These are phyloP conservation scores for Heliconius cydno DNA, from an alignment of 2,888 invertebrate species.

Conservation along the genomic window DNA sequence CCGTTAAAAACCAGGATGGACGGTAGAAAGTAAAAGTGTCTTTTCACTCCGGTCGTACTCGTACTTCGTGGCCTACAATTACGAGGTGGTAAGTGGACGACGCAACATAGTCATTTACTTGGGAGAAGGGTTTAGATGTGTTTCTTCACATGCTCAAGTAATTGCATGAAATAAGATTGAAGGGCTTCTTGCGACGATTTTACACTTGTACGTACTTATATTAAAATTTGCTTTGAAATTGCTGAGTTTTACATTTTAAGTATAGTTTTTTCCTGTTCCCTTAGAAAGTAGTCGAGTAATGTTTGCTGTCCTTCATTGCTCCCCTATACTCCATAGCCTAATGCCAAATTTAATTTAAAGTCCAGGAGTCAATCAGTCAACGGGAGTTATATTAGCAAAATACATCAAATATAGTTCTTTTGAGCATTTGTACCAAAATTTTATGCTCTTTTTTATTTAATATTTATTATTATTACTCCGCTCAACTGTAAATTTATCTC, in stretches of 20 bases:
- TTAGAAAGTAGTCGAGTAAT: no score
- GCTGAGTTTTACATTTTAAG: neutral
- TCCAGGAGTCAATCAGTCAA: no score
- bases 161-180: constrained; percentile 23
- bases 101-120: constrained; percentile 21
- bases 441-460: no score
- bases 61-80: neutral
- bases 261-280: neutral
- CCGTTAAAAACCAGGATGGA: neutral
- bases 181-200: neutral
- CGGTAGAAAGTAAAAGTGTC: constrained; percentile 17
- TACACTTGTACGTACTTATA: neutral
- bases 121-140: constrained; percentile 5
- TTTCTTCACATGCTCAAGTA: constrained; percentile 12
- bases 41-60: neutral
- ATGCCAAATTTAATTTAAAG: no score
- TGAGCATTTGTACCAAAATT: no score
- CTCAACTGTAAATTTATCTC: no score
- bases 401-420: no score
- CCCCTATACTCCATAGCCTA: no score
- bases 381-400: no score
- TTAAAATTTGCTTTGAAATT: neutral
- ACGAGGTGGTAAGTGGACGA: constrained; percentile 27
- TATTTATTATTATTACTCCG: no score
- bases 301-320: no score